Evolutionary conservation across 2,113 vertebrate genomes (phyloP).

Genomic region (Cochlearius cochlearius): DNA sequence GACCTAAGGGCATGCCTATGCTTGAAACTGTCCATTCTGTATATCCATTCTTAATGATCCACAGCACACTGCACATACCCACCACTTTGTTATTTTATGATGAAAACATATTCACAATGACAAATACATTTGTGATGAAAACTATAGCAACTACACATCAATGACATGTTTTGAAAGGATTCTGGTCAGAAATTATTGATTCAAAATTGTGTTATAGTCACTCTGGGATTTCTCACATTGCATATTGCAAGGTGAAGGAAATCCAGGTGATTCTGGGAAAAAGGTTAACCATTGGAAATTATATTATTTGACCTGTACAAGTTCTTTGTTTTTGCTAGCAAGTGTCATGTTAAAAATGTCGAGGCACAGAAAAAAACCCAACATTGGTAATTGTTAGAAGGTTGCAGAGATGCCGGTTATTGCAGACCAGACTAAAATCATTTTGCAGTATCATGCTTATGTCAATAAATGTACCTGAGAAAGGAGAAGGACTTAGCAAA

Average conservation of each 20-base stretch:
- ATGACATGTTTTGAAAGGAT: not conserved
- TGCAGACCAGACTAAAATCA: not conserved
- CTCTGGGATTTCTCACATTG: not conserved
- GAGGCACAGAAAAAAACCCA: accelerated
- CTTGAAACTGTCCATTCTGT: not conserved
- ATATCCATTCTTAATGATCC: not conserved
- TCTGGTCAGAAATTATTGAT: not conserved
- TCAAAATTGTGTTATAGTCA: not conserved
- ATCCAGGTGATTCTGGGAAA: not conserved
- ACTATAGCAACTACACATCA: not conserved
- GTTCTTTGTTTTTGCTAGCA: not conserved
- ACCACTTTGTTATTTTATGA: not conserved
- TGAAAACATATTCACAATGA: not conserved
- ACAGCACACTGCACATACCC: not conserved
- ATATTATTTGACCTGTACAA: accelerated
- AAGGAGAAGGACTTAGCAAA: not conserved
- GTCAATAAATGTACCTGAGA: not conserved
- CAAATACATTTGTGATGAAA: not conserved
- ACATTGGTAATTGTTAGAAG: not conserved
- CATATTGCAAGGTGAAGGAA: not conserved
- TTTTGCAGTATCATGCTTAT: not conserved
- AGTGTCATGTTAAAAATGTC: not conserved
- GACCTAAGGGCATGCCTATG: not conserved
- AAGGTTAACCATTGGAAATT: not conserved
- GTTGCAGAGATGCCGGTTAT: not conserved